phyloP scores from a whole-genome alignment of 2,888 invertebrate species.

The Orchesella flavescens region DNA sequence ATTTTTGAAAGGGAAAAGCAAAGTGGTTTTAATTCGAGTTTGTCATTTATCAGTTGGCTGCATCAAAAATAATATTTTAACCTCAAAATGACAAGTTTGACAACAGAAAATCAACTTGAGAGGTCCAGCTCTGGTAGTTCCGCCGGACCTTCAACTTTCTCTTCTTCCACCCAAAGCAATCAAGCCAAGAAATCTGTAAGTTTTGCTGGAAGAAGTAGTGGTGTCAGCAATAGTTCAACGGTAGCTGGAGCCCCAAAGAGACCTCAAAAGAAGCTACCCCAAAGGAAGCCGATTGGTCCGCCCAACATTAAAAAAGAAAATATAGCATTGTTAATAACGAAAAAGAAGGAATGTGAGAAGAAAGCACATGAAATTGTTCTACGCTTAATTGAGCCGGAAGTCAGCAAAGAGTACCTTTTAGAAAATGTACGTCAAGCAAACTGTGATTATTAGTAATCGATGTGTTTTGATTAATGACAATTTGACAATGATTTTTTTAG shows the following conservation, averaged over 20 bases:
- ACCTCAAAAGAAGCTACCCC: not conserved
- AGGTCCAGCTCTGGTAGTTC: too few relatives aligned
- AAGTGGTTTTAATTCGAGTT: too few relatives aligned
- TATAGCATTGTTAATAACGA: constrained; percentile 76
- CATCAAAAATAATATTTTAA: too few relatives aligned
- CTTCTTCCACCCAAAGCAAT: too few relatives aligned
- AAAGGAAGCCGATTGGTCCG: not conserved
- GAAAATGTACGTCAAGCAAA: constrained; percentile 77
- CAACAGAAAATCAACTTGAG: too few relatives aligned
- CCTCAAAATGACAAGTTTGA: too few relatives aligned
- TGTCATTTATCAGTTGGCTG: too few relatives aligned
- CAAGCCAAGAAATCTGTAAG: too few relatives aligned
- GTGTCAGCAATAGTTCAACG: too few relatives aligned
- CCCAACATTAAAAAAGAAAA: constrained; percentile 72
- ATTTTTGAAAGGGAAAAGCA: too few relatives aligned
- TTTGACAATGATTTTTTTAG: not conserved
- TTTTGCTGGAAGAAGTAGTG: too few relatives aligned
- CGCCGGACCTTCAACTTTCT: too few relatives aligned
- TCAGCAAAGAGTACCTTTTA: constrained; percentile 75
- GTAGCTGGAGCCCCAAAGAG: not conserved
- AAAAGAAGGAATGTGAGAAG: constrained; percentile 83
- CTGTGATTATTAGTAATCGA: not conserved
- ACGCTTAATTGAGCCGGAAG: constrained; percentile 80
- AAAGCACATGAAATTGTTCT: constrained; percentile 84
- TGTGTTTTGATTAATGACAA: constrained; percentile 74